Evolutionary conservation across 2,113 vertebrate genomes (phyloP).

Genomic region (Ptilonorhynchus violaceus): DNA sequence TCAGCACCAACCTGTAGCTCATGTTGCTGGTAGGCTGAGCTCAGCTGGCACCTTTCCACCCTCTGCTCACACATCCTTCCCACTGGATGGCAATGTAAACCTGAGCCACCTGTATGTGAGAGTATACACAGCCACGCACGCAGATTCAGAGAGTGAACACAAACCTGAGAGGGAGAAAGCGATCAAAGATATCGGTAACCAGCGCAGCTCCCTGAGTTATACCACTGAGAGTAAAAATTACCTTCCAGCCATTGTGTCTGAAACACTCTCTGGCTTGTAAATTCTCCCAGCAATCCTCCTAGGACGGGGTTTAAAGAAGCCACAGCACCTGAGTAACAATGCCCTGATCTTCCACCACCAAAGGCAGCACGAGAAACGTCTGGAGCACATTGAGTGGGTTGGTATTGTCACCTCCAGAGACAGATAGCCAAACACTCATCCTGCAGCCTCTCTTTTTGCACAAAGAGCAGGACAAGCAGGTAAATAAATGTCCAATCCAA

Average conservation of each 20-base stretch:
- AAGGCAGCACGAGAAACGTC: background rate
- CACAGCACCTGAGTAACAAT: background rate
- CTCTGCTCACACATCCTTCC: background rate
- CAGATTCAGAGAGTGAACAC: background rate
- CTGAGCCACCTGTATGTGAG: background rate
- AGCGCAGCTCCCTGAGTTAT: background rate
- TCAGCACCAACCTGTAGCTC: background rate
- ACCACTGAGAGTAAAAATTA: background rate
- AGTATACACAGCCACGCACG: background rate
- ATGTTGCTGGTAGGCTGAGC: background rate
- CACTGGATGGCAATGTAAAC: background rate
- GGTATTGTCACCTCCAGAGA: background rate
- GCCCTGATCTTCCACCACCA: background rate
- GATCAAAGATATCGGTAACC: fast-evolving
- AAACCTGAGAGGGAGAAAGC: background rate
- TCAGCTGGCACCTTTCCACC: background rate
- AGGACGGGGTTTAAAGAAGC: background rate
- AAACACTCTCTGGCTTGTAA: background rate
- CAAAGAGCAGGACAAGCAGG: background rate
- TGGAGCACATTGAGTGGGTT: background rate
- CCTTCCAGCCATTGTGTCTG: background rate
- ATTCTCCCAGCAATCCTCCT: background rate
- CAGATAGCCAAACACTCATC: background rate
- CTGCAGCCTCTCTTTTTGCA: background rate
- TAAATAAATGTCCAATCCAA: background rate